These are phyloP conservation scores for Hiodon alosoides DNA, from an alignment of 2,113 vertebrate species.

Conservation along the genomic window DNA sequence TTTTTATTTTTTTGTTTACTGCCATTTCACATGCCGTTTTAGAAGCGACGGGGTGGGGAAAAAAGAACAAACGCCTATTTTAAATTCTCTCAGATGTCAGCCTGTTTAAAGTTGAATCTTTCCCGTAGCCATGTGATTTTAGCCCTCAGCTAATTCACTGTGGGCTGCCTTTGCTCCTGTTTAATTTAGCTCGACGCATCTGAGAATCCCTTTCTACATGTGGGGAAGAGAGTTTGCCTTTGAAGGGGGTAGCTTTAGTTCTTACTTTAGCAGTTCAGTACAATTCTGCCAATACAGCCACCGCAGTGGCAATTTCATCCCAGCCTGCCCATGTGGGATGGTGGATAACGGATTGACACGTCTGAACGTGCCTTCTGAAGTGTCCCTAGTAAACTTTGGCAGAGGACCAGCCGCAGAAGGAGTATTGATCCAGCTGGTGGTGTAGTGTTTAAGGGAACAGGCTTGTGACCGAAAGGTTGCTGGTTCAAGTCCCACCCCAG, in stretches of 20 bases:
- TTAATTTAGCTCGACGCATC: conserved; percentile 36
- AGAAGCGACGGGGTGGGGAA: conserved; percentile 22
- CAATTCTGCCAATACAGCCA: too few relatives aligned
- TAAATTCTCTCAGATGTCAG: conserved; percentile 29
- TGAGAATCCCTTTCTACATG: conserved; percentile 34
- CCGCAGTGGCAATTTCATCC: not conserved
- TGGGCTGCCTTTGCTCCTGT: conserved; percentile 24
- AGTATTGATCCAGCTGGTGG: too few relatives aligned
- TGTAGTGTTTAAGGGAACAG: too few relatives aligned
- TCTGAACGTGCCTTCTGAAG: not conserved
- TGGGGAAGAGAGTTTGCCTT: not conserved
- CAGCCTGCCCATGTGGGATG: not conserved
- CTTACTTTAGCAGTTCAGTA: too few relatives aligned
- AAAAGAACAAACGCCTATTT: not conserved
- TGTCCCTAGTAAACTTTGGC: not conserved
- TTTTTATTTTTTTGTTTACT: not conserved
- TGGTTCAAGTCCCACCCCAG: too few relatives aligned
- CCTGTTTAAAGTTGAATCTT: conserved; percentile 37
- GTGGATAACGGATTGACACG: not conserved
- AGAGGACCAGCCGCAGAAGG: not conserved
- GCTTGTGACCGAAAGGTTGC: too few relatives aligned
- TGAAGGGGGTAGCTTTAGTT: not conserved
- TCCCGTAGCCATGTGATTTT: conserved; percentile 37
- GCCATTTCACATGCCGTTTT: not conserved
- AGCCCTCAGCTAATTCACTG: conserved; percentile 35